A percentile compares a stretch with the other conserved stretches of the same genome.
Conservation (phyloP, 2,888 invertebrate species). For the Mystacides longicornis region DNA sequence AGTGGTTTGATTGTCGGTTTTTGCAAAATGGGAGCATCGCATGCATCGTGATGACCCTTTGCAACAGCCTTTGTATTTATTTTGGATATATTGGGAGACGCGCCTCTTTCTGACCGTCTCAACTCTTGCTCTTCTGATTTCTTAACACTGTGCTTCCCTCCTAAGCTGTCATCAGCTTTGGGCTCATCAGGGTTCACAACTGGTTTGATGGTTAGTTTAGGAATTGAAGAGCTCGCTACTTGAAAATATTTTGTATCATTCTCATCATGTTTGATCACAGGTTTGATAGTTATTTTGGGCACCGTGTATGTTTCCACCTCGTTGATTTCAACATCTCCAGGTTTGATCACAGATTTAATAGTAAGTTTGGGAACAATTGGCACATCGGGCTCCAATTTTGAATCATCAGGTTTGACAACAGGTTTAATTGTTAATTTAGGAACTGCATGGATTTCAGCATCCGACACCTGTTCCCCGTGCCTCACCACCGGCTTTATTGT, state of each 20-base stretch:
- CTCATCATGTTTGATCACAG: slow-evolving; percentile 24
- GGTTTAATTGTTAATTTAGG: slow-evolving; percentile 48
- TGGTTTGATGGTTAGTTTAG: slow-evolving; percentile 51
- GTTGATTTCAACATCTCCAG: slow-evolving; percentile 6
- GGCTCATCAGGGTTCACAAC: slow-evolving; percentile 43
- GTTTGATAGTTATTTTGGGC: slow-evolving; percentile 40
- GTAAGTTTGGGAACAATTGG: slow-evolving; percentile 42
- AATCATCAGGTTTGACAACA: slow-evolving; percentile 37
- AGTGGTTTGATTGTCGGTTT: slow-evolving; percentile 4
- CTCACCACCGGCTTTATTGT: slow-evolving; percentile 42
- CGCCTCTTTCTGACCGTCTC: background rate
- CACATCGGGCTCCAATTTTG: slow-evolving; percentile 23
- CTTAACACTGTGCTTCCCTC: slow-evolving; percentile 30
- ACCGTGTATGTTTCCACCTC: slow-evolving; percentile 31
- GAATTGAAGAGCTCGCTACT: slow-evolving; percentile 29
- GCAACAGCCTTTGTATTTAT: background rate
- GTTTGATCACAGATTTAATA: slow-evolving; percentile 25
- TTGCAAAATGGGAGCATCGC: background rate
- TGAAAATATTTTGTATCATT: slow-evolving; percentile 26
- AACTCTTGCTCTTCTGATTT: slow-evolving; percentile 4
- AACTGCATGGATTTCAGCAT: slow-evolving; percentile 33
- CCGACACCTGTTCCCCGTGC: slow-evolving; percentile 24
- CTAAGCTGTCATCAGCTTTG: slow-evolving; percentile 22
- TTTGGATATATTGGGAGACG: background rate
- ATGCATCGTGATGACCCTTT: no score